Percentiles rank a stretch among this genome's conserved stretches.
Conservation (phyloP, 2,113 vertebrate species). For the cattle (Bos taurus) region ARS-UCD2.0 NC_037328.1:134184501-134185000, state of each 20-base stretch:
- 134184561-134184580: not conserved
- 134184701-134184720: not conserved
- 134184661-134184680: not conserved
- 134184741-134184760: not conserved
- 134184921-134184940: constrained; percentile 48
- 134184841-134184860: constrained; percentile 68
- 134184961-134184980: constrained; percentile 62
- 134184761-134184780: not conserved
- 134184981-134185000: constrained; percentile 51
- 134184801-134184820: constrained; percentile 66
- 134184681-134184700: not conserved
- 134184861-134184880: constrained; percentile 65
- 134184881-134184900: constrained; percentile 68
- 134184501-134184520: not conserved
- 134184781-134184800: constrained; percentile 52
- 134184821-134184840: constrained; percentile 43
- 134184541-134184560: not conserved
- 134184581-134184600: not conserved
- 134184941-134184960: constrained; percentile 42
- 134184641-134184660: not conserved
- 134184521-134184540: not conserved
- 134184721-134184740: not conserved
- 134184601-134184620: not conserved
- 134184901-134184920: constrained; percentile 74
- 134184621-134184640: not conserved